Base-by-base conservation (phyloP, 2,113 vertebrate genomes). In the Carollia perspicillata region DNA sequence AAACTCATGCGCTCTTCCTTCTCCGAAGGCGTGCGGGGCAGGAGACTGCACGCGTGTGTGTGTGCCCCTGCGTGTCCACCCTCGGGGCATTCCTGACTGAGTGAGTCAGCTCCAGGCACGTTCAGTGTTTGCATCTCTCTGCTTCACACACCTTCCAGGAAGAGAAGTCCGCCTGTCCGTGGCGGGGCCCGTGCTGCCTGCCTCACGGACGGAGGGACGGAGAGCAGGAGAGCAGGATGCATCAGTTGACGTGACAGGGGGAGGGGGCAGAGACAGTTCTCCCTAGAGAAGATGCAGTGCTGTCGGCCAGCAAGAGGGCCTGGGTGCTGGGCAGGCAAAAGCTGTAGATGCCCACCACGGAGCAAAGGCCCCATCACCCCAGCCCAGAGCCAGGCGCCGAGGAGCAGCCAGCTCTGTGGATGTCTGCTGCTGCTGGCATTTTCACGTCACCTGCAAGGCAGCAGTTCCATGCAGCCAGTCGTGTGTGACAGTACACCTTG, bases 61-160 rank as follows among this genome's bases (percentile, higher is more conserved):
- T 18, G 20, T 2, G 3, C 35, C 30, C 58, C 42, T 72, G 5
- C 4, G 12, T 30, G 26, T 6, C 60, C 60, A 5, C 60, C 60
- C 14, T 63, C 26, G 13, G 60, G 60, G 60, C 11, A 5, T 13
- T 28, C 28, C 60, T 30, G 60, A 28, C 5, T 44, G 83, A 37
- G 65, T 44, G 51, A 85, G 49, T 66, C 60, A 63, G 26, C 53
- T 75, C 33, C 30, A 1, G 12, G 85, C 58, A 35, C 60, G 87
- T 72, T 93, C 71, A 75, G 18, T 44, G 74, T 28, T 72, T 55
- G 55, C 44, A 22, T 75, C 2, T 92, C 42, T 93, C 47, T 87
- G 68, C 17, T 79, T 60, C 55, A 66, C 60, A 47, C 35, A 89
- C 60, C 69, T 86, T 90, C 55, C 33, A 84, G 40, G 55, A 37